These are phyloP conservation scores for Eubasilissa regina DNA, from an alignment of 1,140 invertebrate species.

Conservation along the genomic window DNA sequence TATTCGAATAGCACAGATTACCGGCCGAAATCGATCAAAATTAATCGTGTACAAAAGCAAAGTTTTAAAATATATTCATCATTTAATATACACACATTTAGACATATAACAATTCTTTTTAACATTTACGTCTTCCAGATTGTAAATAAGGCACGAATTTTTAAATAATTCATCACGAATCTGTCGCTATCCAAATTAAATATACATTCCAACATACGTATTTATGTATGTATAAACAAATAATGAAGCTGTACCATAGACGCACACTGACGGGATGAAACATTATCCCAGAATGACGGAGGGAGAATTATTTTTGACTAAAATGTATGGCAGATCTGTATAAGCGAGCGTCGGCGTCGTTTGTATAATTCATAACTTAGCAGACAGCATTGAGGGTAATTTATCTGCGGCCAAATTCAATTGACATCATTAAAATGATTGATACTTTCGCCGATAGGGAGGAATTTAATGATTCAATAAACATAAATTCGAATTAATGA, in stretches of 20 bases:
- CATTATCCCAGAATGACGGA: constrained; percentile 1
- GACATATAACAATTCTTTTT: background rate
- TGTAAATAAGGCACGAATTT: constrained; percentile 1
- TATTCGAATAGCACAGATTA: no score
- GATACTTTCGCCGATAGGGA: background rate
- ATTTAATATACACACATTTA: no score
- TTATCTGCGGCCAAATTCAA: constrained; percentile 15
- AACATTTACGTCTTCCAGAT: constrained; percentile 11
- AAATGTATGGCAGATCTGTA: background rate
- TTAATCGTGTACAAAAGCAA: no score
- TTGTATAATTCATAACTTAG: constrained; percentile 13
- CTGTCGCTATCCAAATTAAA: background rate
- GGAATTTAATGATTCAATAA: constrained; percentile 4
- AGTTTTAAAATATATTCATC: no score
- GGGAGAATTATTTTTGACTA: background rate
- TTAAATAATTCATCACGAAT: constrained; percentile 7
- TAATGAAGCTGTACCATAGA: background rate
- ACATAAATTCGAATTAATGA: background rate
- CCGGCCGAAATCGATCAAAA: no score
- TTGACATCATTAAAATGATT: constrained; percentile 24
- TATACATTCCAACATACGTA: background rate
- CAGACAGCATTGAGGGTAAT: constrained; percentile 4
- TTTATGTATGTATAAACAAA: no score
- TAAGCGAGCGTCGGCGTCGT: background rate
- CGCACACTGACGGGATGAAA: background rate